Evolutionary conservation across 2,113 vertebrate species (phyloP).

Genomic region (Erpornis zantholeuca): DNA sequence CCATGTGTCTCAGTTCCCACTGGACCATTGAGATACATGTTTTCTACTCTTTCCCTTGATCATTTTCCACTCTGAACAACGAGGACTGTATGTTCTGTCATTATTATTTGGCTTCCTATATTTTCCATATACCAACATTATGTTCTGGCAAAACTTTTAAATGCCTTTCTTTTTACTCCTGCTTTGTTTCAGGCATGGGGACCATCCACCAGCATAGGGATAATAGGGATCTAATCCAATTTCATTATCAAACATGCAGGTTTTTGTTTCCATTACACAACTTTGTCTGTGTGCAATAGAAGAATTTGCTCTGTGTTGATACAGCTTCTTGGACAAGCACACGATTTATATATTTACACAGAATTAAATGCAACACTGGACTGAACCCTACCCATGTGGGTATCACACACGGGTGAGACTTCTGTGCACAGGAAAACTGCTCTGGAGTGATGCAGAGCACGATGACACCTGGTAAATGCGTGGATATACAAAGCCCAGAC

Average conservation of each 20-base stretch:
- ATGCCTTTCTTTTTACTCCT: not conserved
- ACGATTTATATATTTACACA: not conserved
- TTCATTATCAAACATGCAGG: not conserved
- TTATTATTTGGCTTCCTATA: not conserved
- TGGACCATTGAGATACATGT: not conserved
- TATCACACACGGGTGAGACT: fast-evolving
- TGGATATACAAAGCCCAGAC: fast-evolving
- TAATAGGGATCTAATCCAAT: not conserved
- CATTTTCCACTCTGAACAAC: not conserved
- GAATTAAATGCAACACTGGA: not conserved
- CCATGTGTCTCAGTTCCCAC: not conserved
- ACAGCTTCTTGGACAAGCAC: not conserved
- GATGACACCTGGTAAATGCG: not conserved
- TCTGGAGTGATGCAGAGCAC: not conserved
- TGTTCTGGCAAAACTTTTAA: not conserved
- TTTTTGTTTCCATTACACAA: not conserved
- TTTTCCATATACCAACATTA: not conserved
- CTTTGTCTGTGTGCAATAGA: not conserved
- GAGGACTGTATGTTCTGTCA: fast-evolving
- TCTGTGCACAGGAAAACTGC: not conserved
- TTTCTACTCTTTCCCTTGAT: not conserved
- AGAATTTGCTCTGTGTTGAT: not conserved
- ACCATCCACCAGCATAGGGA: not conserved
- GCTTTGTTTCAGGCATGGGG: not conserved
- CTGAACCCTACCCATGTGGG: not conserved